Base-by-base conservation (phyloP, 2,113 vertebrate species). In the Colaptes auratus region DNA sequence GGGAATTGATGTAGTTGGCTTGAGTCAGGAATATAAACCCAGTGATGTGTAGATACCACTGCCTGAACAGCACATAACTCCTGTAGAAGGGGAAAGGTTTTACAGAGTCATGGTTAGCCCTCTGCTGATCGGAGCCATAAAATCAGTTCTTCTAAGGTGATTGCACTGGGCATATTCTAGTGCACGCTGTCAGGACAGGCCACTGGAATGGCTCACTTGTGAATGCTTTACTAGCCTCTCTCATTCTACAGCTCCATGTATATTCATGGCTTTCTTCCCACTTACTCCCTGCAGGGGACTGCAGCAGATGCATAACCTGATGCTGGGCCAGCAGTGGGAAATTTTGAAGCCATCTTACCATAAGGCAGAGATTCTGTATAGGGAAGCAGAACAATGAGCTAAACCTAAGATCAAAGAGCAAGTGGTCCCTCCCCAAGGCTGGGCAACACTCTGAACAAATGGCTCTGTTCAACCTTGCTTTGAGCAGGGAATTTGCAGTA, bases 1-100 rank as follows among this genome's bases (percentile, higher is more conserved):
- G 3, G 85, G 72, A 95, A 88, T 27, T 84, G 86, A 80, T 36
- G 21, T 28, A 55, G 59, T 74, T 71, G 70, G 61, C 55, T 86
- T 36, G 65, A 89, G 50, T 59, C 65, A 90, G 63, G 65, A 89
- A 46, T 89, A 59, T 84, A 92, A 96, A 94, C n/a, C 33, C 76
- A 79, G 1, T 46, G 89, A 61, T 30, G 90, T 88, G 82, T 53
- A 86, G 72, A 59, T 73, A 55, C 15, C 44, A 60, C 67, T 87
- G 60, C 28, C 77, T 77, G 80, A 90, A 60, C 0, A 42, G 70
- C 86, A 56, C 60, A 33, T 61, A 58, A 78, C 48, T 95, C 53
- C 84, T 89, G 58, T 12, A n/a, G 82, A 65, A 64, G 44, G 56
- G 11, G 48, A 39, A 39, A 67, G 25, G 10, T 75, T 93, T 82